Evolutionary conservation across 2,888 invertebrate species (phyloP).

Genomic region (Volucella zonaria): DNA sequence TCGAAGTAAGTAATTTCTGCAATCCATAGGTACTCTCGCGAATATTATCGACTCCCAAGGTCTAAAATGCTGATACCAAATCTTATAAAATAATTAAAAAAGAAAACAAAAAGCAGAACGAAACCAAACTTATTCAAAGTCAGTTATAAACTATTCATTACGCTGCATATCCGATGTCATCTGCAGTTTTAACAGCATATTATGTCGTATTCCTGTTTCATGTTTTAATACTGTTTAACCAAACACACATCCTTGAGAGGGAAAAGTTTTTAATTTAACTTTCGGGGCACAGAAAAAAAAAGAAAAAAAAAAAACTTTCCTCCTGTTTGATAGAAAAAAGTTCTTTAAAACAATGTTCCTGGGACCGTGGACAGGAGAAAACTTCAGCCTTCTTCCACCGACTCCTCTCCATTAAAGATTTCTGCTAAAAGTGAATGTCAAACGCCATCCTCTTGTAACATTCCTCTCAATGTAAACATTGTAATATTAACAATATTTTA

Average conservation of each 20-base stretch:
- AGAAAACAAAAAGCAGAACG: background rate
- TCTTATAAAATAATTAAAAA: too few relatives aligned
- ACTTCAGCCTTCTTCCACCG: constrained; percentile 55
- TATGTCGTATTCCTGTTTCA: constrained; percentile 53
- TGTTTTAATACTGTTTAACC: constrained; percentile 57
- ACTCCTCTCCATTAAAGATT: constrained; percentile 51
- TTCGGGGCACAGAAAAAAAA: constrained; percentile 22
- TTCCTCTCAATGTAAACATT: constrained; percentile 59
- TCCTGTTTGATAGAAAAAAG: constrained; percentile 45
- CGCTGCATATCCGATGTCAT: constrained; percentile 44
- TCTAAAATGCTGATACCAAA: too few relatives aligned
- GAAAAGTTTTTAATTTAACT: constrained; percentile 71
- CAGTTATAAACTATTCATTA: constrained; percentile 40
- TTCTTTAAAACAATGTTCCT: constrained; percentile 63
- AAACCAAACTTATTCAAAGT: background rate
- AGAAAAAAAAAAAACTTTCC: constrained; percentile 42
- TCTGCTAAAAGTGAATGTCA: constrained; percentile 58
- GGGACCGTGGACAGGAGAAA: constrained; percentile 63
- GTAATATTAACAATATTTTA: constrained; percentile 70
- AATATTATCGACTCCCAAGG: too few relatives aligned
- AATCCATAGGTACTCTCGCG: too few relatives aligned
- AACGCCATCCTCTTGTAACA: constrained; percentile 1
- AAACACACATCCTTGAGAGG: constrained; percentile 61
- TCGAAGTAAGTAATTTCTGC: too few relatives aligned
- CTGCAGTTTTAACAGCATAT: constrained; percentile 65